Evolutionary conservation across 2,888 invertebrate species (phyloP).

Genomic region (Ametastegia equiseti): DNA sequence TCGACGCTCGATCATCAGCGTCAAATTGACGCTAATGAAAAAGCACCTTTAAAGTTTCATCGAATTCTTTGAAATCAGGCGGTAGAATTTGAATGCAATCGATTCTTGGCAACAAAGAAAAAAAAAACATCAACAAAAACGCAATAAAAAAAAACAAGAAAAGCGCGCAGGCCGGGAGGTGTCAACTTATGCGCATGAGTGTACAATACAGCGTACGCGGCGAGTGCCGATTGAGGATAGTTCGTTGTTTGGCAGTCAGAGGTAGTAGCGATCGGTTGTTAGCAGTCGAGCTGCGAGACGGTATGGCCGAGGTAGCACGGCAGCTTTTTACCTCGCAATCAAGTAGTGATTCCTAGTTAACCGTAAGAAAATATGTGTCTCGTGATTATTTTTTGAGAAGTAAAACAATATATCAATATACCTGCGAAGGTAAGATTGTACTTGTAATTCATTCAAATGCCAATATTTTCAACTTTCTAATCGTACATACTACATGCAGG

Average conservation of each 20-base stretch:
- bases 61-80: not conserved
- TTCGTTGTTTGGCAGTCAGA: conserved; percentile 67
- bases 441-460: conserved; percentile 9
- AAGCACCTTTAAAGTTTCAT: not conserved
- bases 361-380: conserved; percentile 57
- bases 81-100: not conserved
- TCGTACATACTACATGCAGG: not conserved
- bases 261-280: conserved; percentile 71
- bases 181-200: conserved; percentile 60
- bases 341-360: conserved; percentile 57
- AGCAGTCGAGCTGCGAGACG: conserved; percentile 69
- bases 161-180: conserved; percentile 17
- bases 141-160: not conserved
- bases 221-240: conserved; percentile 58
- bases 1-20: no score
- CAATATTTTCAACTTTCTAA: conserved; percentile 24
- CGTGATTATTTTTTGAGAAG: conserved; percentile 50
- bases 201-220: conserved; percentile 63
- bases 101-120: not conserved
- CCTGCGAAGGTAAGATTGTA: conserved; percentile 3
- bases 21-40: not conserved
- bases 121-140: not conserved
- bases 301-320: conserved; percentile 66
- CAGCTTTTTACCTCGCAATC: conserved; percentile 61
- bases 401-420: conserved; percentile 42